phyloP scores from a whole-genome alignment of 2,888 invertebrate species.

The Sesia apiformis region DNA sequence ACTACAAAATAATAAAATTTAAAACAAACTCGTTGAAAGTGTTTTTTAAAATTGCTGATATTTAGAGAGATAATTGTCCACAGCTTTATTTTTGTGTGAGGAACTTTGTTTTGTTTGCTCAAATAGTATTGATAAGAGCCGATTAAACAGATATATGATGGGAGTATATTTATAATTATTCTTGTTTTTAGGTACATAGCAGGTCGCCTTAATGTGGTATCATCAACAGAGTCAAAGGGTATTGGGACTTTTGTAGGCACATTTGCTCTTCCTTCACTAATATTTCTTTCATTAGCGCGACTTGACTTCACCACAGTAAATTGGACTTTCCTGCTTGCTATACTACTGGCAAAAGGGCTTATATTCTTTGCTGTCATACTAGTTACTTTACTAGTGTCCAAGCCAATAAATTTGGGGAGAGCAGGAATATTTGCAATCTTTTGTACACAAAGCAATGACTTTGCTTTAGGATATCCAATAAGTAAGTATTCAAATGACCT shows the following conservation, averaged over 20 bases:
- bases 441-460: constrained; percentile 97
- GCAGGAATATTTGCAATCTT: constrained; percentile 96
- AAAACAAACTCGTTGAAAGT: too few species aligned
- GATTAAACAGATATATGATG: too few species aligned
- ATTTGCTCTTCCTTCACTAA: constrained; percentile 93
- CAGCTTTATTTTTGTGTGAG: too few species aligned
- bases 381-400: constrained; percentile 84
- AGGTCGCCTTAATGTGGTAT: constrained; percentile 87
- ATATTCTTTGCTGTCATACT: constrained; percentile 87
- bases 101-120: too few species aligned
- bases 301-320: constrained; percentile 89
- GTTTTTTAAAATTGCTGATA: too few species aligned
- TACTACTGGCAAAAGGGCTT: constrained; percentile 88
- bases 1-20: too few species aligned
- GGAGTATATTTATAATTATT: not conserved
- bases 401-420: constrained; percentile 86
- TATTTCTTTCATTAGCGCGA: constrained; percentile 91
- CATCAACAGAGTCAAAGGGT: constrained; percentile 89
- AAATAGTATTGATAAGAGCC: too few species aligned
- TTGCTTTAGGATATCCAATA: constrained; percentile 96
- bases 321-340: constrained; percentile 91
- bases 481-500: constrained; percentile 71
- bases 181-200: constrained; percentile 82
- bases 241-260: constrained; percentile 94
- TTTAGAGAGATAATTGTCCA: too few species aligned